phyloP scores from a whole-genome alignment of 2,113 vertebrate species.

The Gobius niger region DNA sequence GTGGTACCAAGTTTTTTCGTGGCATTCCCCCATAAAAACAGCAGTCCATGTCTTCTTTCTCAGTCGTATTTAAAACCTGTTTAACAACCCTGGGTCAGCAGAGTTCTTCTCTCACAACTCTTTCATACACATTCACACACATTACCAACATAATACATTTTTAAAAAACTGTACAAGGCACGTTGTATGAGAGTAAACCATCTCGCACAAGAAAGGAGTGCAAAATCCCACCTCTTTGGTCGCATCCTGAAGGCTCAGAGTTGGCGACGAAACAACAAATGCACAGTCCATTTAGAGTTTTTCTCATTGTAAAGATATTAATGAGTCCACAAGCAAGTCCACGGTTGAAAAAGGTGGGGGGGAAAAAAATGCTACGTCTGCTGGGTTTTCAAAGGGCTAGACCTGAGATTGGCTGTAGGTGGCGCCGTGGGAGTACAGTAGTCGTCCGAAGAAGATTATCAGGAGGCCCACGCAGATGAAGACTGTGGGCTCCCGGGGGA shows the following conservation, averaged over 20 bases:
- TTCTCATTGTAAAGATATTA: background rate
- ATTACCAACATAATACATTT: constrained; percentile 28
- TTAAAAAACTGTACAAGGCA: constrained; percentile 63
- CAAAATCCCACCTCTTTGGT: constrained; percentile 62
- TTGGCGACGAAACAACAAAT: constrained; percentile 48
- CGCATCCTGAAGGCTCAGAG: constrained; percentile 35
- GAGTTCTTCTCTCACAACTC: constrained; percentile 22
- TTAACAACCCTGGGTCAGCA: constrained; percentile 35
- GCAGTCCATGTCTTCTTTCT: background rate
- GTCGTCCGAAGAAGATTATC: constrained; percentile 65
- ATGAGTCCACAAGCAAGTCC: constrained; percentile 12
- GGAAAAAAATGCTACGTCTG: constrained; percentile 69
- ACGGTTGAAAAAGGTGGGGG: constrained; percentile 6
- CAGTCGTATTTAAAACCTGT: constrained; percentile 2
- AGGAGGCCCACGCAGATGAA: constrained; percentile 63
- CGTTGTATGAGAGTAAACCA: constrained; percentile 34
- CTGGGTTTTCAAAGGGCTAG: constrained; percentile 59
- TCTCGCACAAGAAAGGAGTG: constrained; percentile 33
- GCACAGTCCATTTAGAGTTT: constrained; percentile 32
- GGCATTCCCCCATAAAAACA: background rate
- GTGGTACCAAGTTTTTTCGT: constrained; percentile 8
- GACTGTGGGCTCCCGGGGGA: constrained; percentile 58
- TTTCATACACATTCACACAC: constrained; percentile 14
- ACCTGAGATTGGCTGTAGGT: constrained; percentile 49
- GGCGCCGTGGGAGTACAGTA: constrained; percentile 64